Evolutionary conservation across 37 sponge, comb jelly and placozoan genomes (phyloP), one percentile per base, ranked within the genome.

Genomic region (Ianthella basta): DNA sequence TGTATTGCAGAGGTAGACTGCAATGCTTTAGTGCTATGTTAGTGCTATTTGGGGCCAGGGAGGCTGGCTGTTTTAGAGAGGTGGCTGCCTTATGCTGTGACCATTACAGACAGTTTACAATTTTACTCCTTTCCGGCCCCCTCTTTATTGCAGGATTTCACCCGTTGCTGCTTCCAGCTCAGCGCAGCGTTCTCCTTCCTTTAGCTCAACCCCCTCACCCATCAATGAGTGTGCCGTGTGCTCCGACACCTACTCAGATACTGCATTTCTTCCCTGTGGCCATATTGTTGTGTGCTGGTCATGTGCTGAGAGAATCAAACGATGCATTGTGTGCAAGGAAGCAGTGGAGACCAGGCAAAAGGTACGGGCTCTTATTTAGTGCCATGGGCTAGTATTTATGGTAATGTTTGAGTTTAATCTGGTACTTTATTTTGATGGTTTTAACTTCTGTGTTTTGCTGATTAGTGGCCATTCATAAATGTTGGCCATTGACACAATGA

Each of bases 191-290:
- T 53, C 55, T 38, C 84, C 23, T 35, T 77, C 77, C 84, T 15
- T 56, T 27, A 39, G 54, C 80, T 23, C 81, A 55, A 18, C 60
- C 81, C 66, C 68, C 72, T 78, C 53, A 73, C 27, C 19, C 38
- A 27, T 66, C 23, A 83, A 80, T 15, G 87, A 90, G 25, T 92
- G 95, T 86, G 68, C 83, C 79, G 70, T 93, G 79, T 97, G 97
- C 67, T 56, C 81, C 44, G 90, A 77, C 59, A 64, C 73, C 4
- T 79, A 82, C 60, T 83, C 94, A 15, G 88, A 96, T 81, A 77
- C 85, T 10, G 68, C 92, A 35, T 92, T 98, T 61, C 59, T 70
- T 19, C 99, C 99, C n/a, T 98, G 99, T 83, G 95, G 94, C 50
- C 99, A 98, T 80, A 81, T 93, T 63, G 82, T 89, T 23, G 55